Percentiles rank a stretch among this genome's conserved stretches.
Evolutionary conservation across 2,888 invertebrate genomes (phyloP).

Genomic region (Tupiocoris notatus): DNA sequence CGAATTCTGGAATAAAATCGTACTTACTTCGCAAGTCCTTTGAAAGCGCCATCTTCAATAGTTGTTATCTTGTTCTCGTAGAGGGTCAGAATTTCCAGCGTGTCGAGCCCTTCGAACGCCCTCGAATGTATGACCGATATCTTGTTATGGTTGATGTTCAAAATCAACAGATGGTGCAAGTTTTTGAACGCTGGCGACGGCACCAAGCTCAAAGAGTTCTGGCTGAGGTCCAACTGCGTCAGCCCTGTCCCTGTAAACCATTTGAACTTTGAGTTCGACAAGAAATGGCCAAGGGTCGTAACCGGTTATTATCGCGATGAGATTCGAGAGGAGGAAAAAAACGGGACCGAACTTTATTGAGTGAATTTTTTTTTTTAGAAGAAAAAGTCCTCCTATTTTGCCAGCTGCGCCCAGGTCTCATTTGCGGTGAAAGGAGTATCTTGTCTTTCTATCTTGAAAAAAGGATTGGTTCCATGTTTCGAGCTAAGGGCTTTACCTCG

Average conservation of each 20-base stretch:
- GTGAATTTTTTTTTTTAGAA: no score
- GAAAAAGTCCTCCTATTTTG: no score
- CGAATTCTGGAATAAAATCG: no score
- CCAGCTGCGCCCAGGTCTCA: no score
- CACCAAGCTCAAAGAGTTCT: slow-evolving; percentile 76
- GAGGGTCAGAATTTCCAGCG: slow-evolving; percentile 79
- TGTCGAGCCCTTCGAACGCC: slow-evolving; percentile 83
- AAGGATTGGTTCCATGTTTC: no score
- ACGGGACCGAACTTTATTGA: no score
- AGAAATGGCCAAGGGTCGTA: slow-evolving; percentile 22
- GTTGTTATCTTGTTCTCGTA: slow-evolving; percentile 81
- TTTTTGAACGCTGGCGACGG: slow-evolving; percentile 78
- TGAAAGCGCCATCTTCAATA: slow-evolving; percentile 79
- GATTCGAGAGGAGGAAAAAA: slow-evolving; percentile 11
- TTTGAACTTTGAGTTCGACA: slow-evolving; percentile 34
- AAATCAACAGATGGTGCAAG: slow-evolving; percentile 77
- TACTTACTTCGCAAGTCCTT: slow-evolving; percentile 81
- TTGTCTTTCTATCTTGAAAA: no score
- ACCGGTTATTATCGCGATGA: background rate
- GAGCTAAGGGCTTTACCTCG: no score
- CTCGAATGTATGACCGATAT: slow-evolving; percentile 74
- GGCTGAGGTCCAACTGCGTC: slow-evolving; percentile 83
- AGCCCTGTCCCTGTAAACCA: slow-evolving; percentile 70
- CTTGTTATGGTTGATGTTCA: slow-evolving; percentile 86
- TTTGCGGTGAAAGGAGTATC: no score